Conservation (phyloP, 1,140 invertebrate genomes). For the Formica exsecta region DNA sequence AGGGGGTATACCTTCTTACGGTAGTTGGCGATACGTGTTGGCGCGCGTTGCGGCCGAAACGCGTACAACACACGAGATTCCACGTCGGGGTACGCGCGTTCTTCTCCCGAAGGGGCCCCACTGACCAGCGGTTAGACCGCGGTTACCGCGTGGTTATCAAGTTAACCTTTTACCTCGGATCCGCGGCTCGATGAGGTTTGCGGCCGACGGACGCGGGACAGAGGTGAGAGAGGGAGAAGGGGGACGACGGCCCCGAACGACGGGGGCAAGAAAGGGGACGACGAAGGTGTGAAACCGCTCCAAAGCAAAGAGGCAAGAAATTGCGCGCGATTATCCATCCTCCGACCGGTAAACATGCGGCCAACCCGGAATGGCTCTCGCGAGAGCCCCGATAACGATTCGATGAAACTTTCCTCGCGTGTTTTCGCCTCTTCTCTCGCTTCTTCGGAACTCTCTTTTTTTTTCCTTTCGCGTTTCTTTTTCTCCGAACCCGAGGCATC, state of each 20-base stretch:
- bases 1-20: slow-evolving; percentile 61
- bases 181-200: slow-evolving; percentile 71
- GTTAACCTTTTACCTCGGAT: slow-evolving; percentile 85
- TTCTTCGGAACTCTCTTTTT: not conserved
- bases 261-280: slow-evolving; percentile 61
- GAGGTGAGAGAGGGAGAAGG: slow-evolving; percentile 38
- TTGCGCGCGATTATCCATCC: slow-evolving; percentile 86
- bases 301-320: slow-evolving; percentile 86
- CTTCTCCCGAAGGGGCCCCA: slow-evolving; percentile 45
- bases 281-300: slow-evolving; percentile 85
- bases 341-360: slow-evolving; percentile 73
- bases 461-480: not conserved
- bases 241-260: not conserved
- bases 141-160: slow-evolving; percentile 85
- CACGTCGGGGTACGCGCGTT: not conserved
- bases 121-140: slow-evolving; percentile 75
- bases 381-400: slow-evolving; percentile 78
- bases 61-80: slow-evolving; percentile 32
- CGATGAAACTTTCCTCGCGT: slow-evolving; percentile 78
- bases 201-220: slow-evolving; percentile 61
- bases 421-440: not conserved
- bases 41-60: slow-evolving; percentile 66
- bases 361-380: slow-evolving; percentile 54
- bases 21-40: slow-evolving; percentile 74
- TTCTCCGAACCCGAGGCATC: not conserved